A percentile compares a stretch with the other conserved stretches of the same genome.
phyloP scores from a whole-genome alignment of 2,888 invertebrate genomes.

The Phoenoteleia sp. region DNA sequence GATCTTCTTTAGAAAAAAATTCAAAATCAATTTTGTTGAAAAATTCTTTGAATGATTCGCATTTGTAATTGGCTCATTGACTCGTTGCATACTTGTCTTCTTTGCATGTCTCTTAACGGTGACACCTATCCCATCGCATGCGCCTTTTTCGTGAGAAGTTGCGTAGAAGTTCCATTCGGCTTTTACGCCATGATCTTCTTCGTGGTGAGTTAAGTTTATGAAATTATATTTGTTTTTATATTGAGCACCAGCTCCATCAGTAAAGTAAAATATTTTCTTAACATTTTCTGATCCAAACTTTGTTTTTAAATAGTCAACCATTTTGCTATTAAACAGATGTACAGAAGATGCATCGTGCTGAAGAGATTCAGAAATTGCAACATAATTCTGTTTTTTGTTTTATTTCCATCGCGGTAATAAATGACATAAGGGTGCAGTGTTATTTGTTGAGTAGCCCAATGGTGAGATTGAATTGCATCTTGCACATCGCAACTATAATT shows the following conservation, averaged over 20 bases:
- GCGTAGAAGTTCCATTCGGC: constrained; percentile 37
- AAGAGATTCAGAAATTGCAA: constrained; percentile 22
- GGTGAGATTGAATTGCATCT: constrained; percentile 37
- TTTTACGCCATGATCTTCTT: constrained; percentile 15
- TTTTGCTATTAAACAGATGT: constrained; percentile 11
- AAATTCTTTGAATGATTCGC: constrained; percentile 28
- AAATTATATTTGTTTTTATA: constrained; percentile 46
- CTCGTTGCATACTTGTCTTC: constrained; percentile 23
- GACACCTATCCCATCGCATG: constrained; percentile 3
- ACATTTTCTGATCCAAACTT: constrained; percentile 8
- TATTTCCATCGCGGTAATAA: neutral
- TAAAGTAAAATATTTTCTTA: constrained; percentile 37
- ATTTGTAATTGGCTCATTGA: constrained; percentile 23
- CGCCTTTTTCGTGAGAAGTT: constrained; percentile 37
- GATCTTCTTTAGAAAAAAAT: constrained; percentile 47
- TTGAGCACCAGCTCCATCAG: too few species aligned
- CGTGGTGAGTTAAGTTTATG: constrained; percentile 24
- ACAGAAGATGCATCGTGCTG: constrained; percentile 28
- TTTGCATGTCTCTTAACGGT: constrained; percentile 16
- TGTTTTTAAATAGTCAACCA: constrained; percentile 27
- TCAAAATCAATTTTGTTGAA: constrained; percentile 55
- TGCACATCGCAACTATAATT: constrained; percentile 29
- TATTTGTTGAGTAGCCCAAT: constrained; percentile 34
- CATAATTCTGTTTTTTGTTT: constrained; percentile 12
- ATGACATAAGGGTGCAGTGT: constrained; percentile 30